phyloP scores from a whole-genome alignment of 2,113 vertebrate genomes.

The Toxotes chatareus region DNA sequence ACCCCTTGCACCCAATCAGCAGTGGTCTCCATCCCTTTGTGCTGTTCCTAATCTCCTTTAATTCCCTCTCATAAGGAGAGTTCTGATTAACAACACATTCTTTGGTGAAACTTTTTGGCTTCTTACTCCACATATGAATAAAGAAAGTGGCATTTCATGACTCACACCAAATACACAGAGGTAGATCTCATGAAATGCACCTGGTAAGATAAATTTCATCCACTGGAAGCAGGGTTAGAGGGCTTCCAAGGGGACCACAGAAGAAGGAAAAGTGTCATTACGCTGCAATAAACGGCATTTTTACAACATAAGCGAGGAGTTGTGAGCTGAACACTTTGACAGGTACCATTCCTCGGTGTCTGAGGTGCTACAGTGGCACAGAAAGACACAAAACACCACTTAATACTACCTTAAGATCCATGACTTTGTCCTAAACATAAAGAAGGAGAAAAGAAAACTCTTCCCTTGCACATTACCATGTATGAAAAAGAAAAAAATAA shows the following conservation, averaged over 20 bases:
- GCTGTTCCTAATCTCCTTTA: slow-evolving; percentile 74
- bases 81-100: slow-evolving; percentile 65
- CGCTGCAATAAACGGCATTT: not conserved
- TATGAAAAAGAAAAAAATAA: slow-evolving; percentile 5
- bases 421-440: not conserved
- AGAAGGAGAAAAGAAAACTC: not conserved
- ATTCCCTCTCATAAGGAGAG: slow-evolving; percentile 61
- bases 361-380: not conserved
- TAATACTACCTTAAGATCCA: not conserved
- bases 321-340: not conserved
- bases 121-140: slow-evolving; percentile 24
- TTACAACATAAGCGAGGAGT: not conserved
- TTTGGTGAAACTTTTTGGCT: slow-evolving; percentile 43
- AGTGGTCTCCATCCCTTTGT: slow-evolving; percentile 64
- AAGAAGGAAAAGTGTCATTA: not conserved
- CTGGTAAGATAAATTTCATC: not conserved
- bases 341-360: not conserved
- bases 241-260: not conserved
- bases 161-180: not conserved
- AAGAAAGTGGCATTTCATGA: slow-evolving; percentile 10
- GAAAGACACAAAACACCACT: not conserved
- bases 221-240: accelerated
- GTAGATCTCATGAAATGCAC: not conserved
- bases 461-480: not conserved
- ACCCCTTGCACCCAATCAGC: slow-evolving; percentile 64